These are phyloP conservation scores for Diarsia brunnea DNA, from an alignment of 2,888 invertebrate genomes.

Conservation along the genomic window DNA sequence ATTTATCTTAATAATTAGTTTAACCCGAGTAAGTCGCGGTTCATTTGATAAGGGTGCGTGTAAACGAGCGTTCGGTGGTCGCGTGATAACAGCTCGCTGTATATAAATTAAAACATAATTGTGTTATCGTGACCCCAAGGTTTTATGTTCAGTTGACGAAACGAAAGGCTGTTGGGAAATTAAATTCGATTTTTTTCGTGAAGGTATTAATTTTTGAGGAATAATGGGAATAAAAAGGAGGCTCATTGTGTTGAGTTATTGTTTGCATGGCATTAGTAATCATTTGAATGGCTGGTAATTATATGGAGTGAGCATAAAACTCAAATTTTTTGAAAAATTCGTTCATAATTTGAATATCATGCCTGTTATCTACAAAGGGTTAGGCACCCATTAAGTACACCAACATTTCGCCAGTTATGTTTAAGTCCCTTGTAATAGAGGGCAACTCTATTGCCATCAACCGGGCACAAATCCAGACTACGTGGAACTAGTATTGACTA, in stretches of 20 bases:
- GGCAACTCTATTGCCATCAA: too few relatives aligned
- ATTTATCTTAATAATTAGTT: slow-evolving; percentile 91
- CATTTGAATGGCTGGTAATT: slow-evolving; percentile 29
- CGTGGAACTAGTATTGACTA: too few relatives aligned
- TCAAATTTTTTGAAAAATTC: background rate
- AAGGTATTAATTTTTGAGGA: slow-evolving; percentile 43
- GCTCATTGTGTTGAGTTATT: slow-evolving; percentile 35
- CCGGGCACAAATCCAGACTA: too few relatives aligned
- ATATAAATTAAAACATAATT: slow-evolving; percentile 91
- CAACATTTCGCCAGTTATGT: too few relatives aligned
- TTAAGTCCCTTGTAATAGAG: too few relatives aligned
- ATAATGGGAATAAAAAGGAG: slow-evolving; percentile 28
- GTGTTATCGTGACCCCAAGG: slow-evolving; percentile 90
- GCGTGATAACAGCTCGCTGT: slow-evolving; percentile 86
- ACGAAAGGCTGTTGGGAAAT: slow-evolving; percentile 71
- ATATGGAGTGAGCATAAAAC: slow-evolving; percentile 3
- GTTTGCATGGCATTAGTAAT: slow-evolving; percentile 12
- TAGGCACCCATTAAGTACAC: too few relatives aligned
- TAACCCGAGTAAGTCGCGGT: slow-evolving; percentile 84
- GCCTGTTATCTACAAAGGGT: too few relatives aligned
- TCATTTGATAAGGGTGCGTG: slow-evolving; percentile 88
- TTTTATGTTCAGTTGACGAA: slow-evolving; percentile 83
- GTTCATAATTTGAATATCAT: too few relatives aligned
- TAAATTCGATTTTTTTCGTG: slow-evolving; percentile 60
- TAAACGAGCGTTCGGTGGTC: slow-evolving; percentile 78